phyloP scores from a whole-genome alignment of 2,797 vertebrate species.

The Melanogrammus aeglefinus region DNA sequence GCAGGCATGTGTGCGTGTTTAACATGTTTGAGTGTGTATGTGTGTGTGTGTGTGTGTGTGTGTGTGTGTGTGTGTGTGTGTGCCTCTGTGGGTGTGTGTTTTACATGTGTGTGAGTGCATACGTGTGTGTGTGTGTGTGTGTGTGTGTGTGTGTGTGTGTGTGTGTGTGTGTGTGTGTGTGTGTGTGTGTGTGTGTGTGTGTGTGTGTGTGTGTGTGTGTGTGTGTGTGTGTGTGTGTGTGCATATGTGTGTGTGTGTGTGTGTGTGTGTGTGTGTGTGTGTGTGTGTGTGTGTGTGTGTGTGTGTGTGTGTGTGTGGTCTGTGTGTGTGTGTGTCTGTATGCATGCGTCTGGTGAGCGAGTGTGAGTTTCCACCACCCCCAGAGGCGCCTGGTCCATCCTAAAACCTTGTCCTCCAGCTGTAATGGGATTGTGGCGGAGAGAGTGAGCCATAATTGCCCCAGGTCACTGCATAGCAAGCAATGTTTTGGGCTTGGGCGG shows the following conservation, averaged over 20 bases:
- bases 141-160: neutral
- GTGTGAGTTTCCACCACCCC: constrained; percentile 5
- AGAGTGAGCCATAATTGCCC: constrained; percentile 52
- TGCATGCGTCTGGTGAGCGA: too few species aligned
- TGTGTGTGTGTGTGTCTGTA: neutral
- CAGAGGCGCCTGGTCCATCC: constrained; percentile 40
- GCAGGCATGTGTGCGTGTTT: neutral
- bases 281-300: neutral
- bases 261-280: too few species aligned
- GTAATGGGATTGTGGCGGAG: constrained; percentile 60
- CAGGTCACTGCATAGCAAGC: constrained; percentile 52
- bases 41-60: too few species aligned
- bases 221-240: too few species aligned
- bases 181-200: too few species aligned
- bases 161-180: neutral
- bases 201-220: neutral
- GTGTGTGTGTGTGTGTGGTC: neutral
- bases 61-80: too few species aligned
- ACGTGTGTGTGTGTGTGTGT: too few species aligned
- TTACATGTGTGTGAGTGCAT: too few species aligned
- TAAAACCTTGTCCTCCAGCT: constrained; percentile 55
- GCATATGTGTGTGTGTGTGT: too few species aligned
- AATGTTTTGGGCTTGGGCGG: constrained; percentile 19
- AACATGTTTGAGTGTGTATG: too few species aligned
- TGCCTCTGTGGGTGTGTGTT: too few species aligned